Conservation (phyloP, 1,140 invertebrate genomes). For the Nephotettix cincticeps region DNA sequence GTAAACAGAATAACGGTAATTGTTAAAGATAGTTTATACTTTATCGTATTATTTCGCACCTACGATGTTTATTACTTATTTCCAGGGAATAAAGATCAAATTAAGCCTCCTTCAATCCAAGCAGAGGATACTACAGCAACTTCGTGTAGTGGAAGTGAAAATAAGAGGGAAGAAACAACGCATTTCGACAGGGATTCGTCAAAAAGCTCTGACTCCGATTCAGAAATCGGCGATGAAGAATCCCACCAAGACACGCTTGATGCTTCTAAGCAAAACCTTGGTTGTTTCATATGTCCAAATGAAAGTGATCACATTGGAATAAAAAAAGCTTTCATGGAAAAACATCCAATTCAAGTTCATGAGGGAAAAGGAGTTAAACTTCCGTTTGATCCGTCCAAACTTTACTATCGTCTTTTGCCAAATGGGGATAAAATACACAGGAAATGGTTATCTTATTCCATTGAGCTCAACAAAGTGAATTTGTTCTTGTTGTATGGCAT, state of each 20-base stretch:
- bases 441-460: constrained; percentile 16
- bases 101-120: constrained; percentile 4
- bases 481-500: constrained; percentile 21
- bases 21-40: neutral
- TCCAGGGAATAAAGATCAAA: constrained; percentile 4
- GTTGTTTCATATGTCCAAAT: constrained; percentile 24
- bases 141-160: neutral
- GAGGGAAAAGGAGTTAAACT: constrained; percentile 7
- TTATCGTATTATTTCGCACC: neutral
- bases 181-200: constrained; percentile 18
- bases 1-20: neutral
- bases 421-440: constrained; percentile 25
- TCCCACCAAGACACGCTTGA: neutral
- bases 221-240: constrained; percentile 13
- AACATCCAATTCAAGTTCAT: constrained; percentile 21
- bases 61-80: constrained; percentile 8
- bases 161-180: constrained; percentile 2
- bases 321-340: constrained; percentile 8
- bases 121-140: neutral
- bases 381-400: constrained; percentile 16
- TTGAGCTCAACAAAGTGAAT: constrained; percentile 15
- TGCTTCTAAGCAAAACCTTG: constrained; percentile 2
- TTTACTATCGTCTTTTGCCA: constrained; percentile 9
- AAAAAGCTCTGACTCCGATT: constrained; percentile 18
- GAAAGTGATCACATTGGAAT: constrained; percentile 13